Percentiles rank a stretch among this genome's conserved stretches.
Conservation (phyloP, 1,140 invertebrate genomes). For the Protaetia brevitarsis region DNA sequence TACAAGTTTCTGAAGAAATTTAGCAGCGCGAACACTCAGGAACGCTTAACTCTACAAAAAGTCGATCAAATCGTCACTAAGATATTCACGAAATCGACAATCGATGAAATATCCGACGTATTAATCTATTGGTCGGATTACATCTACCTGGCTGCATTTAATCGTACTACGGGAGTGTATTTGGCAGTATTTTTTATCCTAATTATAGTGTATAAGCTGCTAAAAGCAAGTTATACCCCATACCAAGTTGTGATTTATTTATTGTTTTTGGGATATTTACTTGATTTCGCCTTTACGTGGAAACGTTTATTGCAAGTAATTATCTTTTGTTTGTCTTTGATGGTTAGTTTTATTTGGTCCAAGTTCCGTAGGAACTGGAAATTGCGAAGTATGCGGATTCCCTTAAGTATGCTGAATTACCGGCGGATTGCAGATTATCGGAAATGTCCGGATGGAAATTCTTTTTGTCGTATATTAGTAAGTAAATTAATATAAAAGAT, state of each 20-base stretch:
- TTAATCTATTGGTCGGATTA: conserved; percentile 22
- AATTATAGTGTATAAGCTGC: conserved; percentile 22
- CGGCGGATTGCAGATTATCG: conserved; percentile 20
- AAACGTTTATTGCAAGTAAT: conserved; percentile 23
- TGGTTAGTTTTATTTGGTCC: neutral
- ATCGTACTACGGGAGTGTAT: conserved; percentile 13
- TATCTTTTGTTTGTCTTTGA: neutral
- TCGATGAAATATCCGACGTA: conserved; percentile 1
- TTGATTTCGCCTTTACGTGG: conserved; percentile 26
- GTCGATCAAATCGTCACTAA: conserved; percentile 23
- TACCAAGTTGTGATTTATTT: conserved; percentile 21
- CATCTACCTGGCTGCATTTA: conserved; percentile 22
- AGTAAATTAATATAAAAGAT: neutral
- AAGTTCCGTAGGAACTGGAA: conserved; percentile 22
- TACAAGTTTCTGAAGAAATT: conserved; percentile 19
- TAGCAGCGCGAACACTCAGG: neutral
- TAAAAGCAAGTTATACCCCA: conserved; percentile 22
- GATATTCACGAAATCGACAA: neutral
- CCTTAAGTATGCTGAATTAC: conserved; percentile 11
- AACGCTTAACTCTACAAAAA: conserved; percentile 13
- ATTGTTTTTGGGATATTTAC: conserved; percentile 22
- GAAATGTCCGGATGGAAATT: conserved; percentile 21
- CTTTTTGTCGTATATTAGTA: conserved; percentile 18
- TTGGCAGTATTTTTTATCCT: conserved; percentile 8
- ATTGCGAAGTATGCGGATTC: conserved; percentile 25